Conservation (phyloP, 2,888 invertebrate species). For the Drosophila leonis region DNA sequence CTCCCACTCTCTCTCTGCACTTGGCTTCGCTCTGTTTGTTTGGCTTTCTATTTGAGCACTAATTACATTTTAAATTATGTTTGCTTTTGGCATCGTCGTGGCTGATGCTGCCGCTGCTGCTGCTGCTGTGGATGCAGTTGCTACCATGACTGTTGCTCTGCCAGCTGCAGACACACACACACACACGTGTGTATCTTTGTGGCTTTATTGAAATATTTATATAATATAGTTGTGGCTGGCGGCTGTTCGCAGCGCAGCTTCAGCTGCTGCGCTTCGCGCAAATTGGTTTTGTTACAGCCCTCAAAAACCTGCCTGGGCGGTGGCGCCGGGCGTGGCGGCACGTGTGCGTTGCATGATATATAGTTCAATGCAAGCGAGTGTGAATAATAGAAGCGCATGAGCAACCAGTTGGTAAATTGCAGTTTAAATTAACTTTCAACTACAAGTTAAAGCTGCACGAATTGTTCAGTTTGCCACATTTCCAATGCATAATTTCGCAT, state of each 20-base stretch:
- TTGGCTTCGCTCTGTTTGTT: constrained; percentile 58
- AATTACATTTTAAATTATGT: constrained; percentile 83
- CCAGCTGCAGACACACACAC: constrained; percentile 31
- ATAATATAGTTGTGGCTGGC: constrained; percentile 72
- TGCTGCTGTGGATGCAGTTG: constrained; percentile 43
- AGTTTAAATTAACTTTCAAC: constrained; percentile 5
- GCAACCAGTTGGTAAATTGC: not conserved
- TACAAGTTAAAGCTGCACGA: not conserved
- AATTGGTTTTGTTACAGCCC: constrained; percentile 67
- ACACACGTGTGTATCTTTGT: constrained; percentile 33
- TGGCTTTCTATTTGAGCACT: constrained; percentile 82
- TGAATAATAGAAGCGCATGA: constrained; percentile 1
- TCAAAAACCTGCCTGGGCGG: constrained; percentile 10
- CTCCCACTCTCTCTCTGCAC: not conserved
- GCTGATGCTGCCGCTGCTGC: not conserved
- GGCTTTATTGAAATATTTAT: constrained; percentile 76
- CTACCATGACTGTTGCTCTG: constrained; percentile 50
- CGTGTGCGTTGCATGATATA: constrained; percentile 18
- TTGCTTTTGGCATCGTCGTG: constrained; percentile 73
- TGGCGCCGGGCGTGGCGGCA: not conserved
- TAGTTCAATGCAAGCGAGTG: constrained; percentile 8
- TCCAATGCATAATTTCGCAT: not conserved
- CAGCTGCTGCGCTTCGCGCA: constrained; percentile 58
- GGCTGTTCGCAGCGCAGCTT: constrained; percentile 49
- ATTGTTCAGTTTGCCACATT: not conserved